A percentile compares a stretch with the other conserved stretches of the same genome.
These are phyloP conservation scores for Phodopus roborovskii DNA, from an alignment of 2,113 vertebrate genomes.

Conservation along the genomic window DNA sequence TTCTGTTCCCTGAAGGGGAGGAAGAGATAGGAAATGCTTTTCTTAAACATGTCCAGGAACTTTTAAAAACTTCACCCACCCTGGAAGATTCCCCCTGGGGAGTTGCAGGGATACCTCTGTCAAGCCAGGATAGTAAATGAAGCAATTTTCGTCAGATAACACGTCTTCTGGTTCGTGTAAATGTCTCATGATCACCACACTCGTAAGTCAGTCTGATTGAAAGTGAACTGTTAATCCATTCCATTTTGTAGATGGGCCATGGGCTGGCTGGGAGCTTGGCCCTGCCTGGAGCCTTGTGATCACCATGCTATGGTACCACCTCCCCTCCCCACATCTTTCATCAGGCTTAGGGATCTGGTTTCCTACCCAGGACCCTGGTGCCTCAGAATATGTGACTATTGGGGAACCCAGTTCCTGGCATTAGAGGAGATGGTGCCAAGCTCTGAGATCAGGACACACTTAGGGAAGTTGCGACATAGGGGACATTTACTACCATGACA, in stretches of 20 bases:
- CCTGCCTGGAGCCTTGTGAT: not conserved
- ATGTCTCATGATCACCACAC: constrained; percentile 85
- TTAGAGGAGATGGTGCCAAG: not conserved
- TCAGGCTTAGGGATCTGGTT: not conserved
- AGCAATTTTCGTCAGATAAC: constrained; percentile 91
- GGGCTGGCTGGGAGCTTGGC: constrained; percentile 71
- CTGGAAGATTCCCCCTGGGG: constrained; percentile 81
- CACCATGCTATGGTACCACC: rapidly evolving
- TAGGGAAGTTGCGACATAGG: rapidly evolving
- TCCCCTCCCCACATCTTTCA: rapidly evolving
- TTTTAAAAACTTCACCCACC: constrained; percentile 78
- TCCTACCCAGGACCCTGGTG: not conserved
- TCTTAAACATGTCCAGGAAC: constrained; percentile 68
- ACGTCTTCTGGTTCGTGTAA: constrained; percentile 94
- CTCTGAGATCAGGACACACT: not conserved
- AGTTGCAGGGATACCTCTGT: constrained; percentile 80
- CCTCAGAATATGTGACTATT: not conserved
- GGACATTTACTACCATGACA: rapidly evolving
- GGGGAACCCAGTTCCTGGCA: not conserved
- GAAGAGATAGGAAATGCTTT: not conserved
- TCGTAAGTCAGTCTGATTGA: constrained; percentile 89
- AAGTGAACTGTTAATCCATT: constrained; percentile 83
- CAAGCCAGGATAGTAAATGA: constrained; percentile 86
- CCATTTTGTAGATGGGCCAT: constrained; percentile 75
- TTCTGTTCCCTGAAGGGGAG: not conserved